These are phyloP conservation scores for Volucella zonaria DNA, from an alignment of 2,888 invertebrate species.

Conservation along the genomic window DNA sequence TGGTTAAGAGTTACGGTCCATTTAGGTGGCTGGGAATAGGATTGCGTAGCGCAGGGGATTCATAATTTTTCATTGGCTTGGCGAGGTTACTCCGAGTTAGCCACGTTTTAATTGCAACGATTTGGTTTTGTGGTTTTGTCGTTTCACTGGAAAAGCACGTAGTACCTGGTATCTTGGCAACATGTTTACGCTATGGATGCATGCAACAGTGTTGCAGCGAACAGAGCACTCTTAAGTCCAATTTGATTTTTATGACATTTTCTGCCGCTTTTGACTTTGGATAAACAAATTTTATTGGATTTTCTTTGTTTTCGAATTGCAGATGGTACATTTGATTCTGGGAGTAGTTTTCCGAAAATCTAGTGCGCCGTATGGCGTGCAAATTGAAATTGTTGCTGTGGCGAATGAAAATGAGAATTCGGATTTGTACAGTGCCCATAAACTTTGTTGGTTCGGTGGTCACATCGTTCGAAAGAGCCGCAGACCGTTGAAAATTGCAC, in stretches of 20 bases:
- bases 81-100: conserved; percentile 65
- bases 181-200: not conserved
- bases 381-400: too few species aligned
- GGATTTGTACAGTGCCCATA: too few species aligned
- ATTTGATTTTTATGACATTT: conserved; percentile 71
- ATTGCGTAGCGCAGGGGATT: conserved; percentile 22
- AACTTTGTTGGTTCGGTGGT: too few species aligned
- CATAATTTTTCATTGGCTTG: conserved; percentile 61
- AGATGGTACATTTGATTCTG: conserved; percentile 53
- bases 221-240: conserved; percentile 56
- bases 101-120: conserved; percentile 70
- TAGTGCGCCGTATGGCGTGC: too few species aligned
- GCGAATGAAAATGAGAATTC: too few species aligned
- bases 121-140: conserved; percentile 63
- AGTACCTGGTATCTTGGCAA: conserved; percentile 40
- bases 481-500: too few species aligned
- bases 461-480: too few species aligned
- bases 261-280: conserved; percentile 11
- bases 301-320: conserved; percentile 45
- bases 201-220: conserved; percentile 23
- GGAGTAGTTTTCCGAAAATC: conserved; percentile 21
- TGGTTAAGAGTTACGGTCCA: conserved; percentile 59
- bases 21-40: conserved; percentile 25
- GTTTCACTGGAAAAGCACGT: conserved; percentile 61
- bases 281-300: conserved; percentile 44